These are phyloP conservation scores for Lottia gigantea DNA, from an alignment of 2,888 invertebrate genomes.

Conservation along the genomic window DNA sequence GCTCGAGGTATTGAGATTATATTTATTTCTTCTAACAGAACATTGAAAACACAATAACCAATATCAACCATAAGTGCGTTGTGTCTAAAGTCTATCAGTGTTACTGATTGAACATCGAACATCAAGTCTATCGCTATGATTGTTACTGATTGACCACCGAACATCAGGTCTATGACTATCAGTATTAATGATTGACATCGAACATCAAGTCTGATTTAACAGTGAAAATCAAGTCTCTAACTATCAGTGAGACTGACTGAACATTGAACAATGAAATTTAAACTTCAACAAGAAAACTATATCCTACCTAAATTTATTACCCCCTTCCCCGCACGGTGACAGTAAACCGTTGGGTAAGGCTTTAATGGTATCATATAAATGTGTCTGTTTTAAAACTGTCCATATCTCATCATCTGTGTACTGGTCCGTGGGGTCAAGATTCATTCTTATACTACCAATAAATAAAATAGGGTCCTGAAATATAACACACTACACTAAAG, in stretches of 20 bases:
- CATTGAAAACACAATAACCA: too few relatives aligned
- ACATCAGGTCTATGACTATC: neutral
- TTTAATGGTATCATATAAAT: conserved; percentile 85
- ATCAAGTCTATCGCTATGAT: too few relatives aligned
- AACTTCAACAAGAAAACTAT: too few relatives aligned
- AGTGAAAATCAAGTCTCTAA: neutral
- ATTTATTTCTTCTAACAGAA: too few relatives aligned
- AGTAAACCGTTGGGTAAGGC: conserved; percentile 80
- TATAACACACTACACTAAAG: neutral
- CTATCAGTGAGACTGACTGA: neutral
- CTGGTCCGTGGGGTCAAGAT: conserved; percentile 87
- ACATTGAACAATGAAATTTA: neutral
- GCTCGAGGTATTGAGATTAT: too few relatives aligned
- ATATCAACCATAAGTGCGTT: too few relatives aligned
- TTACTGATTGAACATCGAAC: too few relatives aligned
- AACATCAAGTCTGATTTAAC: too few relatives aligned
- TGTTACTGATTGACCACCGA: too few relatives aligned
- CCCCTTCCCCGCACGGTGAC: conserved; percentile 88
- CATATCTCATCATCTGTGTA: conserved; percentile 86
- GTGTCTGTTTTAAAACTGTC: conserved; percentile 87
- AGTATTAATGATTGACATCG: neutral
- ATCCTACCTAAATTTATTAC: conserved; percentile 78
- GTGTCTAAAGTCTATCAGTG: too few relatives aligned
- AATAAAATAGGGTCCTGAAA: conserved; percentile 90
- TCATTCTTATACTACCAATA: conserved; percentile 88